Evolutionary conservation across 2,888 invertebrate species (phyloP), one percentile per base, ranked within the genome.

Genomic region (Tridacna gigas): DNA sequence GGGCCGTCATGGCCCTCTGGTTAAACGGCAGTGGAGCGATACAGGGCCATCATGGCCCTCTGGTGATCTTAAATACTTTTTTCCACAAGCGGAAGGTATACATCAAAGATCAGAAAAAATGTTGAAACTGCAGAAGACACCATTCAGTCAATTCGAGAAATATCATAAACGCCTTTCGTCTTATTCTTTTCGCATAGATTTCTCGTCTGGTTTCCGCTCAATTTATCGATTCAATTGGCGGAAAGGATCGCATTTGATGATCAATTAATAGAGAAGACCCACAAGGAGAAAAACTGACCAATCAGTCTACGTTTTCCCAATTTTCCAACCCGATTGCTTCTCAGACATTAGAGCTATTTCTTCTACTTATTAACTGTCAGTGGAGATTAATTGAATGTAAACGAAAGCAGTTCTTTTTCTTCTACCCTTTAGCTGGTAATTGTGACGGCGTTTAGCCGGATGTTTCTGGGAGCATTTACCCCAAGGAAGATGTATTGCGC

Each of bases 331-430:
- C 20, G 56, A 56, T 56, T 56, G 56, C 56, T 56, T 37, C 56
- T 20, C 56, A 26, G 66, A 66, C 66, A 26, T 18, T 18, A 28
- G 66, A 66, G 26, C 18, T 13, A 26, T 26, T 66, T 66, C 66
- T 18, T 28, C 26, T 66, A 66, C 26, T 66, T 26, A 66, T 66
- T 28, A 66, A 66, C 25, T 28, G 66, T 66, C 66, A 66, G 13
- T 22, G 63, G 13, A 63, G 13, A 63, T 63, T 63, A 25, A 25
- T 63, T 63, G 25, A 63, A 63, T 25, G 25, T 63, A 9, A 22
- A 63, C 12, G 20, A 20, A 56, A 5, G 3, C 20, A 56, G 15
- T 3, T 56, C 1, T 15, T 56, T 20, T 56, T 20, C 9, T 56
- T 56, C 20, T 3, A 5, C 18, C 3, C 37, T 37, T 4, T 37